Percentiles rank a stretch among this genome's conserved stretches.
These are phyloP conservation scores for Manduca sexta DNA, from an alignment of 1,140 invertebrate species.

Conservation along the genomic window DNA sequence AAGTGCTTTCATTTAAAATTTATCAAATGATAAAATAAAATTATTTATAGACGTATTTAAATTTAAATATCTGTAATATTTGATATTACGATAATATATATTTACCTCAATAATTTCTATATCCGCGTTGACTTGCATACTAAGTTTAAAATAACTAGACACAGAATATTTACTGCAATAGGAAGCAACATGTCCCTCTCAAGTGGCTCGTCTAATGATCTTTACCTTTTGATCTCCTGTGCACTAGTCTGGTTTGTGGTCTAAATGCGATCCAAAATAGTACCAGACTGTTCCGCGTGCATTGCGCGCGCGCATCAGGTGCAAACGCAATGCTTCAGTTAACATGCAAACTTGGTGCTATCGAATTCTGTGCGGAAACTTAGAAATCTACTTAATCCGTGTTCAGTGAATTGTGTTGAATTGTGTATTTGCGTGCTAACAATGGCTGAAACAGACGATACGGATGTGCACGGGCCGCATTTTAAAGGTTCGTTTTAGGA, in stretches of 20 bases:
- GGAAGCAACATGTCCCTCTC: constrained; percentile 9
- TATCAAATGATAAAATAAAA: too few species aligned
- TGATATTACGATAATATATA: too few species aligned
- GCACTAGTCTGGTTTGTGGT: constrained; percentile 51
- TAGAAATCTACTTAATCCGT: neutral
- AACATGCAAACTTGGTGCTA: constrained; percentile 14
- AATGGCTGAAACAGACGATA: constrained; percentile 17
- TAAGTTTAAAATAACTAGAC: neutral
- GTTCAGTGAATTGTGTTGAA: neutral
- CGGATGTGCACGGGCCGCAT: constrained; percentile 10
- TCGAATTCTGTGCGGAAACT: constrained; percentile 4
- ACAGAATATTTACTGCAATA: constrained; percentile 3
- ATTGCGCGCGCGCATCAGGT: constrained; percentile 53
- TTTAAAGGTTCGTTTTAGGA: constrained; percentile 18
- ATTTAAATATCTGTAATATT: too few species aligned
- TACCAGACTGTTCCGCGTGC: constrained; percentile 57
- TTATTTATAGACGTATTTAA: too few species aligned
- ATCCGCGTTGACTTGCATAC: too few species aligned
- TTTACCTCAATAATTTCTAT: too few species aligned
- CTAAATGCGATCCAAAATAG: constrained; percentile 64
- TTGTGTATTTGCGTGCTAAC: neutral
- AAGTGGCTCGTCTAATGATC: constrained; percentile 18
- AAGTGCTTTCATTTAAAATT: too few species aligned
- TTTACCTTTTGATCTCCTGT: constrained; percentile 59
- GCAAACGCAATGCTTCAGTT: constrained; percentile 35